These are phyloP conservation scores for Pycnonotus jocosus DNA, from an alignment of 2,113 vertebrate species.

Conservation along the genomic window DNA sequence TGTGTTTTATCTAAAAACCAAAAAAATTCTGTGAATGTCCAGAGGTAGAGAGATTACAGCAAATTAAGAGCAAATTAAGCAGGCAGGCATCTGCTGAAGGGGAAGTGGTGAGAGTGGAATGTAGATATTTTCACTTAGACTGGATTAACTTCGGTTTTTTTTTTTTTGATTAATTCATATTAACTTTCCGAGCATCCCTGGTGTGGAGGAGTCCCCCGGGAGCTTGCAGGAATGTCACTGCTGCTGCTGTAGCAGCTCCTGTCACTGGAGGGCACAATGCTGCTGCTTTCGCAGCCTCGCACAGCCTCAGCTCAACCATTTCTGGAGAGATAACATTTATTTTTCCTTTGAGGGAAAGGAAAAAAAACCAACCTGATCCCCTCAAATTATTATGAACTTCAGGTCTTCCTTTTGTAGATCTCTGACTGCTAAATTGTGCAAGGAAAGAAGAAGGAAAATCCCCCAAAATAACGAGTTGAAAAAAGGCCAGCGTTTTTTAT, in stretches of 20 bases:
- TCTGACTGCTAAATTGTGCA: background rate
- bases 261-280: constrained; percentile 58
- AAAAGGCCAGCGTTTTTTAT: background rate
- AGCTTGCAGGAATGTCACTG: background rate
- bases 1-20: background rate
- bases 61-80: background rate
- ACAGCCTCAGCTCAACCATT: background rate
- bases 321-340: background rate
- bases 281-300: background rate
- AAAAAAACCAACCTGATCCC: background rate
- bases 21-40: background rate
- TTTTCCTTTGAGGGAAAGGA: background rate
- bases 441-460: background rate
- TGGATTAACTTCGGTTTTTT: background rate
- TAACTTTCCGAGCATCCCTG: background rate
- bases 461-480: background rate
- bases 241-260: constrained; percentile 28
- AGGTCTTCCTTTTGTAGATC: background rate
- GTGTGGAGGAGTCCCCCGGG: background rate
- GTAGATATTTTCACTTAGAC: background rate
- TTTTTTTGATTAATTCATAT: background rate
- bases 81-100: background rate
- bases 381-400: background rate
- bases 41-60: background rate
- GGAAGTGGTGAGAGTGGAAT: background rate